These are phyloP conservation scores for Bettongia penicillata DNA, from an alignment of 2,113 vertebrate genomes.

Conservation along the genomic window DNA sequence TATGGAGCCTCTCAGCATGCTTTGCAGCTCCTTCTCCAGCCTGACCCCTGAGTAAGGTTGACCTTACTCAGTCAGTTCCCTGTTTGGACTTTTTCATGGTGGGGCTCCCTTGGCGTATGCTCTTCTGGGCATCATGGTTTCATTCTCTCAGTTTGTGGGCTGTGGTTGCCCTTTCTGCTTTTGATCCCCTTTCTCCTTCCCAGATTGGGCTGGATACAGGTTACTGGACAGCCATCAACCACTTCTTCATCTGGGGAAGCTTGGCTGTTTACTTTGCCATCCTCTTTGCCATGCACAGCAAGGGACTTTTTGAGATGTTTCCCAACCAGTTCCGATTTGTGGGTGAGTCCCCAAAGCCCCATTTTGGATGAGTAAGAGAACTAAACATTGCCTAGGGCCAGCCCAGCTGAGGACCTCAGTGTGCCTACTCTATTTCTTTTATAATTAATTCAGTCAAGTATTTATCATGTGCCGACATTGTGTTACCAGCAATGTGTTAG, in stretches of 20 bases:
- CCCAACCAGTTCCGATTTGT: constrained; percentile 96
- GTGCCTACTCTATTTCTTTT: background rate
- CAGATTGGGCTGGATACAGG: constrained; percentile 95
- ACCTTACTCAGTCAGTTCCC: too few relatives aligned
- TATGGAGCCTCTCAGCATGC: constrained; percentile 35
- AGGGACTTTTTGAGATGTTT: constrained; percentile 92
- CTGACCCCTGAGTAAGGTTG: background rate
- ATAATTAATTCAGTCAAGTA: background rate
- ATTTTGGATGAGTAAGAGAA: background rate
- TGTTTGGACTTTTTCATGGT: background rate
- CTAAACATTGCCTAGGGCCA: background rate
- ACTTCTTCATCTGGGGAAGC: constrained; percentile 97
- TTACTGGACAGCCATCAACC: constrained; percentile 97
- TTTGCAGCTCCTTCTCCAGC: background rate
- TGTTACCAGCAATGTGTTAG: background rate
- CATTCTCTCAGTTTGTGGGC: fast-evolving
- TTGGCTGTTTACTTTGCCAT: constrained; percentile 92
- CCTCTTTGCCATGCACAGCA: constrained; percentile 94
- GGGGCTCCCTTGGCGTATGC: fast-evolving
- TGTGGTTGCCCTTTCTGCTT: background rate
- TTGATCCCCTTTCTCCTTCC: background rate
- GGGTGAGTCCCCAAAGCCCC: constrained; percentile 84
- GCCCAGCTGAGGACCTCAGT: background rate
- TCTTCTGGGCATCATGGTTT: fast-evolving
- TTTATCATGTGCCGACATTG: background rate